Conservation (phyloP, 2,113 vertebrate genomes). For the Sprattus sprattus region DNA sequence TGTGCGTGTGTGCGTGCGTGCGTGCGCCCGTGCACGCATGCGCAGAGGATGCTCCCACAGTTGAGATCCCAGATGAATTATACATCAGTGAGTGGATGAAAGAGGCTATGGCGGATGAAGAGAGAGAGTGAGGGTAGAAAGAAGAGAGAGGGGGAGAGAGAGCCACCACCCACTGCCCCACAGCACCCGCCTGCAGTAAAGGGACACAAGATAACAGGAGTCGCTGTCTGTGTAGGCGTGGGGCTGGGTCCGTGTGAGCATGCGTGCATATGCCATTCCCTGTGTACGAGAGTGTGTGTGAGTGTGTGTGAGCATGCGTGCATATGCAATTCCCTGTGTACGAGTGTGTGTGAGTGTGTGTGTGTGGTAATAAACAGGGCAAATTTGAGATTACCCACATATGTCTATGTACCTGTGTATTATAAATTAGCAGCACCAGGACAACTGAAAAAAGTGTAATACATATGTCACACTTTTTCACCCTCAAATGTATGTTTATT, state of each 20-base stretch:
- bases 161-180: neutral
- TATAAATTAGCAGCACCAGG: too few species aligned
- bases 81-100: conserved; percentile 71
- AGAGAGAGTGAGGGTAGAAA: neutral
- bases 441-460: too few species aligned
- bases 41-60: conserved; percentile 32
- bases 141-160: neutral
- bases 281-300: neutral
- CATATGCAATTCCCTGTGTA: too few species aligned
- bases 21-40: conserved; percentile 29
- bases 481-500: too few species aligned
- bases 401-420: too few species aligned
- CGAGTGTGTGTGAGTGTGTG: neutral
- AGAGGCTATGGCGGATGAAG: conserved; percentile 48
- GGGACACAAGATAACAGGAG: neutral
- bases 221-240: neutral
- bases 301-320: neutral
- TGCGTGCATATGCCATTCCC: neutral
- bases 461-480: too few species aligned
- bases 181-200: neutral
- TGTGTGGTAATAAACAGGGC: neutral
- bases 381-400: too few species aligned
- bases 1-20: conserved; percentile 27
- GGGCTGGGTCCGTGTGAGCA: neutral
- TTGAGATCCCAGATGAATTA: conserved; percentile 75